Conservation (phyloP, 2,888 invertebrate genomes). For the Ptychoptera contaminata region DNA sequence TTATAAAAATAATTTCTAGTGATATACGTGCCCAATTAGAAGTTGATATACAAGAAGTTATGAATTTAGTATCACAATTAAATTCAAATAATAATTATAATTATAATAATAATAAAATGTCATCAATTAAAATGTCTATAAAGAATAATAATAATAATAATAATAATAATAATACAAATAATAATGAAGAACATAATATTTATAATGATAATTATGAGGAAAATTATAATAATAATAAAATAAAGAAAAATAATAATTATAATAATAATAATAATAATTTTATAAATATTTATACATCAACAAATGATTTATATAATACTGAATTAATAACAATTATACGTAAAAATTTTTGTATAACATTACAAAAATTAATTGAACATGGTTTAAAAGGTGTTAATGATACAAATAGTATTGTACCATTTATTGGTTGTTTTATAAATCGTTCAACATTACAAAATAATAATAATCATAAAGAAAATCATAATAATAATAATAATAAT, state of each 20-base stretch:
- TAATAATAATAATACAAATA: too few relatives aligned
- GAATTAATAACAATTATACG: constrained; percentile 79
- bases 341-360: constrained; percentile 77
- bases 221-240: constrained; percentile 16
- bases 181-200: too few relatives aligned
- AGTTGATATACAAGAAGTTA: constrained; percentile 31
- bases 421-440: constrained; percentile 59
- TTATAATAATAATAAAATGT: not conserved
- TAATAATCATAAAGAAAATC: constrained; percentile 29
- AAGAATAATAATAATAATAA: not conserved
- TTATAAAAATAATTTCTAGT: constrained; percentile 54
- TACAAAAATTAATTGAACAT: constrained; percentile 88
- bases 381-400: constrained; percentile 45
- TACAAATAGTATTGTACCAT: constrained; percentile 62
- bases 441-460: constrained; percentile 32
- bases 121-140: not conserved
- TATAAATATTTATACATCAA: not conserved
- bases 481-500: constrained; percentile 6
- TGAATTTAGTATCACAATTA: constrained; percentile 11
- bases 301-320: not conserved
- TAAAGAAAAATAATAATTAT: constrained; percentile 39
- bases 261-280: constrained; percentile 33
- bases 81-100: not conserved
- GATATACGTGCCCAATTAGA: constrained; percentile 88
- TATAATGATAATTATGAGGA: too few relatives aligned